Evolutionary conservation across 2,888 invertebrate species (phyloP), one percentile per base, ranked within the genome.

Genomic region (Scrobipalpa costella): DNA sequence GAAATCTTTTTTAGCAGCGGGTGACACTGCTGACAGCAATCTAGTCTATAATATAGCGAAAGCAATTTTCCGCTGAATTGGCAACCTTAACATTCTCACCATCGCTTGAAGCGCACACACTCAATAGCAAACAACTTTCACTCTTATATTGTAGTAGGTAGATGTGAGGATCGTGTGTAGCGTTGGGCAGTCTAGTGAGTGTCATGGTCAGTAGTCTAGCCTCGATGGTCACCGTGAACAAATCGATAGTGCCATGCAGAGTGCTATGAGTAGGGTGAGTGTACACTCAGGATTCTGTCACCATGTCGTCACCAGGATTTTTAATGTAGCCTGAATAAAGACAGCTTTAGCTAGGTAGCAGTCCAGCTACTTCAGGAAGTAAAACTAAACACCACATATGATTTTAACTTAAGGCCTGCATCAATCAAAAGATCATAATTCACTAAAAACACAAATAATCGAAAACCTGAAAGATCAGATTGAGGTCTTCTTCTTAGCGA

Each of bases 1-100:
- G n/a, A n/a, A n/a, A n/a, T n/a, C n/a, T n/a, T 40, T 40, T 13
- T 40, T 13, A 13, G 2, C 40, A 13, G 40, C 7, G 2, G 2
- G 13, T 40, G 40, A n/a, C 13, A 2, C 11, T 40, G 40, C n/a
- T 40, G 13, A 13, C 13, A 44, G 1, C 1, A 7, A 44, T 6
- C n/a, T 44, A 40, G 1, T 38, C 6, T 13, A 9, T 13, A 13
- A 40, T 21, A 50, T 50, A 50, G 50, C 2, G 6, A 50, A 50
- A 61, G 70, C 73, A 76, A 81, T 80, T 81, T 81, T 82, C 79
- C 79, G 72, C 76, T 71, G 75, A 76, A 66, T 69, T 73, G 77
- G 75, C 69, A 72, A 74, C 79, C 78, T 80, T 78, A 78, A 71
- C 74, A 76, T 78, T 79, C 50, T 77, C 73, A 73, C 74, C 69